Conservation (phyloP, 2,113 vertebrate genomes). For the Plecotus auritus region DNA sequence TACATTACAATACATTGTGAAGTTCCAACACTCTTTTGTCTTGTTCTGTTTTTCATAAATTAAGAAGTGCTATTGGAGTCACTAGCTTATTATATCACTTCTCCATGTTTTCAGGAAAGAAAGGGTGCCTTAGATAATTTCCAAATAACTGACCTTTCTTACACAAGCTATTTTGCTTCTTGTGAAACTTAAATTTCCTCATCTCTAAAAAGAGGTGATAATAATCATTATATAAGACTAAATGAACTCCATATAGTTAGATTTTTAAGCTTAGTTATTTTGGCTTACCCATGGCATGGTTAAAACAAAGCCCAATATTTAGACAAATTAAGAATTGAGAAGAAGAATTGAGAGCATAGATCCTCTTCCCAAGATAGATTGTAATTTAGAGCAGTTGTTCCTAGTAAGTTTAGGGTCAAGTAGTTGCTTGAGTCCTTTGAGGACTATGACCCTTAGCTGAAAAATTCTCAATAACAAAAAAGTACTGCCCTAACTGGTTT, state of each 20-base stretch:
- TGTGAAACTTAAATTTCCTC: background rate
- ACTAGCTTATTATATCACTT: background rate
- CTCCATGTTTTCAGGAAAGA: background rate
- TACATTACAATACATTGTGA: background rate
- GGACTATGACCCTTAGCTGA: background rate
- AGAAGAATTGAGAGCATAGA: background rate
- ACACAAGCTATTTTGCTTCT: background rate
- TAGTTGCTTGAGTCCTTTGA: background rate
- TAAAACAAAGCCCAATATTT: background rate
- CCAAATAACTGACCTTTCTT: background rate
- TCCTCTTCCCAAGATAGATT: background rate
- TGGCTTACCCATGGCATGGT: background rate
- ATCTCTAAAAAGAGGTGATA: background rate
- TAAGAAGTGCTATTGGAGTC: background rate
- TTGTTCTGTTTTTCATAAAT: background rate
- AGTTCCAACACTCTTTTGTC: background rate
- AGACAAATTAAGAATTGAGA: background rate
- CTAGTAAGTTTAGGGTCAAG: background rate
- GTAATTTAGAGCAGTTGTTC: background rate
- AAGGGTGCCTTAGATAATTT: background rate
- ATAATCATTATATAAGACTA: background rate
- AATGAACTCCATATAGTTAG: background rate
- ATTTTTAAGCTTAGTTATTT: background rate
- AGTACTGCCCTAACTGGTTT: too few relatives aligned
- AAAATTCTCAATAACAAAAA: background rate